Evolutionary conservation across 2,797 vertebrate genomes (phyloP), one percentile per base, ranked within the genome.

Genomic region (Chanos chanos): DNA sequence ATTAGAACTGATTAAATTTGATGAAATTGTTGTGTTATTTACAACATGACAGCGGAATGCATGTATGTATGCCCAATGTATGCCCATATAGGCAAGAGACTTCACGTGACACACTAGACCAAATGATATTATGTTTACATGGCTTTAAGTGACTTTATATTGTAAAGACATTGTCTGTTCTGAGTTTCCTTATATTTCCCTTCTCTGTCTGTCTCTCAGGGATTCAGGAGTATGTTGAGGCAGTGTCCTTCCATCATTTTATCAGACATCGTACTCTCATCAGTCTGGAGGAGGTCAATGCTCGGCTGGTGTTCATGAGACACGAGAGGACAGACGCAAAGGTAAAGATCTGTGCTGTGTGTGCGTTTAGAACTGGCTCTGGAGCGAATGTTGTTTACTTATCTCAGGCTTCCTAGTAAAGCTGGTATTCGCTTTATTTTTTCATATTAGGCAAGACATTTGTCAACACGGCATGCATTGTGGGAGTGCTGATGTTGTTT

Each of bases 211-310:
- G 10, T 80, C 33, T 60, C 21, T 69, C 77, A 98, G 96, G 96
- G 49, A 88, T 99, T 72, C 96, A 99, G 78, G 97, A 99, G 73
- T 99, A 95, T 1, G 93, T 99, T 73, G 97, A 99, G 76, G 97
- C 95, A 1, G 89, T 93, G 7, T 97, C 95, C 0, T 98, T 99
- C 79, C 92, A 93, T 66, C 93, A 99, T 82, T 99, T 97, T 69
- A 97, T 99, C 83, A 92, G 86, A 60, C 93, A 94, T 12, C 91
- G 92, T 54, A 89, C 87, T 56, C 89, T 99, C n/a, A 91, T 99
- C 87, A 96, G 92, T 70, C 85, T 98, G 84, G 92, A 98, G 73
- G 94, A 96, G 77, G 94, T 99, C 80, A 99, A 99, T 51, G 91
- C 90, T 51, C 85, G 89, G 3, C 88, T 99, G 75, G 81, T 94